These are phyloP conservation scores for Camponotus vicinus DNA, from an alignment of 1,140 invertebrate species.

Conservation along the genomic window DNA sequence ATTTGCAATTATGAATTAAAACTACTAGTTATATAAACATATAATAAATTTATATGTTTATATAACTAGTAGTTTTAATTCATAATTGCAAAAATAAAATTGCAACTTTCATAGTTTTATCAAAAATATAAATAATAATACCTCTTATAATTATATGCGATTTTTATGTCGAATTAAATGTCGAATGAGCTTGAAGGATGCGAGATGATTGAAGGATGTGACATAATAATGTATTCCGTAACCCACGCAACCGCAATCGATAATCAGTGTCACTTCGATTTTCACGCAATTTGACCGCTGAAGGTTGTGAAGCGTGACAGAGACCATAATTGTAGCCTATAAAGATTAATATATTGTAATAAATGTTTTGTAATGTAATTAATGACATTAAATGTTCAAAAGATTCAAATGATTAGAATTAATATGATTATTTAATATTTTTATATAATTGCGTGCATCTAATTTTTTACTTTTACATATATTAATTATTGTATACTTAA, in stretches of 20 bases:
- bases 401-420: neutral
- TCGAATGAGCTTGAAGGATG: neutral
- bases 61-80: neutral
- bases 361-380: neutral
- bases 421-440: neutral
- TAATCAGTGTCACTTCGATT: constrained; percentile 8
- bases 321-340: neutral
- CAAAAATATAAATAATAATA: too few relatives aligned
- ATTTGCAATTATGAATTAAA: neutral
- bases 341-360: neutral
- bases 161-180: neutral
- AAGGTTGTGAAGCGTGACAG: neutral
- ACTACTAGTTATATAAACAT: neutral
- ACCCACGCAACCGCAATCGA: neutral
- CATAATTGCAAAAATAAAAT: too few relatives aligned
- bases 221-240: neutral
- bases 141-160: neutral
- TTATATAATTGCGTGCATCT: neutral
- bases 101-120: neutral
- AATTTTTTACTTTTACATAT: neutral
- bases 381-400: neutral
- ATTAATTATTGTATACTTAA: neutral
- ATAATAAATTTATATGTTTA: too few relatives aligned
- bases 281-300: neutral
- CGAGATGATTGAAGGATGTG: too few relatives aligned